Base-by-base conservation (phyloP, 2,797 vertebrate genomes). In the Parauchenoglanis ngamensis region DNA sequence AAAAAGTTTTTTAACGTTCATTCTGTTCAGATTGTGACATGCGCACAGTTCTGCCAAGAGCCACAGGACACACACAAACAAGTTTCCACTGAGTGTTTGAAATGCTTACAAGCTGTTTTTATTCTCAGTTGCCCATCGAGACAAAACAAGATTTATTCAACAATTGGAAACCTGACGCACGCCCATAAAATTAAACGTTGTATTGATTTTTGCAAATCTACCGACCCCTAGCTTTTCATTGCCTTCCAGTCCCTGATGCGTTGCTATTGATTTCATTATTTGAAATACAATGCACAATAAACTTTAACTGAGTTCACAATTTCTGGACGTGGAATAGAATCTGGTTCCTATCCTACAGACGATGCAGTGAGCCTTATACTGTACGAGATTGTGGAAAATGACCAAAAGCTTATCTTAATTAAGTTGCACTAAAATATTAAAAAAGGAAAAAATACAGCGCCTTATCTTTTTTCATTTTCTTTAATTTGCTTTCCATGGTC, bases 171-270 rank as follows among this genome's bases (percentile, higher is more conserved):
- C 73, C 81, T 77, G 83, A 90, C 21, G 31, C 88, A 49, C 4
- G 49, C 84, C 81, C 70, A 72, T 82, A 88, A 86, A 84, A 81
- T 85, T 85, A 75, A 88, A 63, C 75, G 21, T 17, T 65, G 81
- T 85, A 90, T 90, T 82, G 90, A 89, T 87, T 86, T 68, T 77
- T 84, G 56, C 73, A 83, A 83, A 82, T 84, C 25, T 86, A 85
- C 86, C 56, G 79, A 87, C 86, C 85, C 44, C 17, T 10, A 63
- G 84, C 73, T 82, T 87, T 87, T 75, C 59, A 79, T 52, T 40
- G 75, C 44, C 23, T 56, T 46, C 81, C 59, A 63, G 59, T n/a
- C 28, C 17, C 49, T 13, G 59, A 56, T 65, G 57, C 23, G 31
- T n/a, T 54, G 35, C 28, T 82, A 88, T 89, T 68, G 84, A 90